Base-by-base conservation (phyloP, 37 sponge, comb jelly and placozoan species). In the Hormiphora californensis region DNA sequence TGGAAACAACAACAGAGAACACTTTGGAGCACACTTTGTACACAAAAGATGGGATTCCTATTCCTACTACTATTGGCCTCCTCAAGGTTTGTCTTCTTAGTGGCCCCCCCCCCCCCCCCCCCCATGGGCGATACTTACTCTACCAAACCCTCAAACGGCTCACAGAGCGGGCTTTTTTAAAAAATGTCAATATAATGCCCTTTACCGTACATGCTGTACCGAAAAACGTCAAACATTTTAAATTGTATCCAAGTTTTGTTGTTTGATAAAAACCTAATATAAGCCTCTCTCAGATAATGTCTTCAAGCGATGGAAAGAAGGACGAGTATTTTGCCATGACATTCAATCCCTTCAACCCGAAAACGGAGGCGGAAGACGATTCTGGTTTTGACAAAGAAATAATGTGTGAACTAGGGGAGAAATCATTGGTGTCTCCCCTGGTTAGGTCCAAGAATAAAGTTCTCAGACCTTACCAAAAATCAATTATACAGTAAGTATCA, bases 251-350 rank as follows among this genome's bases (percentile, higher is more conserved):
- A n/a, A n/a, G n/a, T n/a, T n/a, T n/a, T n/a, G n/a, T n/a, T n/a
- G n/a, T n/a, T n/a, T n/a, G n/a, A n/a, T n/a, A n/a, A n/a, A n/a
- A n/a, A n/a, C n/a, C 61, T 4, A 57, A 23, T 57, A 15, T 57
- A 19, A 30, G 61, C 7, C 61, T 57, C 23, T 15, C 27, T 5
- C 61, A 30, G 27, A 30, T 57, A 5, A 57, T 28, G n/a, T 28
- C n/a, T 5, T 4, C 61, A 4, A 30, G 27, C 27, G 30, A 57
- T 15, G 30, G 27, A 5, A 57, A 57, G 30, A 57, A 57, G 3
- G 61, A 57, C 61, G n/a, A 23, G n/a, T 57, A 57, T 30, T 57
- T 57, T 57, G 61, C 61, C 23, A 57, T 57, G 9, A 57, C 61
- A 4, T 57, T 57, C 27, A 30, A 57, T 57, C 61, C 61, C 5